Evolutionary conservation across 2,888 invertebrate species (phyloP).

Genomic region (Cheilosia scutellata): DNA sequence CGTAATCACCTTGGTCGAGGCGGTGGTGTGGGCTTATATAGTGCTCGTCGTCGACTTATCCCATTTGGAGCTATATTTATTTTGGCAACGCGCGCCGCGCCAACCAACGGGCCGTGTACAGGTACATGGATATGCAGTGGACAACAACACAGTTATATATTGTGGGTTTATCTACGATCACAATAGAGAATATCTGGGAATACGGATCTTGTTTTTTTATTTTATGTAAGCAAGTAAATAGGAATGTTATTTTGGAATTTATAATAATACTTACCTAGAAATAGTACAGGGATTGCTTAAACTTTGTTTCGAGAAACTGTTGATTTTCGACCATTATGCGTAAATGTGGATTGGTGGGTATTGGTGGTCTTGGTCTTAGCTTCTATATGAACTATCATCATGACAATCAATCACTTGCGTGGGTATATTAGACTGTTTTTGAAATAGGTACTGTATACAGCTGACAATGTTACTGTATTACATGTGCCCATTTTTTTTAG

Average conservation of each 20-base stretch:
- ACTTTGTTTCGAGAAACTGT: constrained; percentile 7
- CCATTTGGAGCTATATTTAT: constrained; percentile 16
- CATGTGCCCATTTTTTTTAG: too few relatives aligned
- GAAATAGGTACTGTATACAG: too few relatives aligned
- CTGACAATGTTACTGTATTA: too few relatives aligned
- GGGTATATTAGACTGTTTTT: too few relatives aligned
- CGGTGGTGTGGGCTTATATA: constrained; percentile 31
- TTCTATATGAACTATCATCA: too few relatives aligned
- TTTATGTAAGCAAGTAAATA: not conserved
- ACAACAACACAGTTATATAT: constrained; percentile 13
- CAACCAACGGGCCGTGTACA: not conserved
- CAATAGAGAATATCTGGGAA: constrained; percentile 2
- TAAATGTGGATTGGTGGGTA: constrained; percentile 1
- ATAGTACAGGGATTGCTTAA: not conserved
- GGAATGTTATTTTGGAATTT: constrained; percentile 7
- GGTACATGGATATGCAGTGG: constrained; percentile 33
- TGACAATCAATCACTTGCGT: too few relatives aligned
- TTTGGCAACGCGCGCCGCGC: not conserved
- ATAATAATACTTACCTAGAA: constrained; percentile 2
- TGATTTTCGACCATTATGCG: not conserved
- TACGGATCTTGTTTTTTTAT: not conserved
- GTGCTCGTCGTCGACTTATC: constrained; percentile 18
- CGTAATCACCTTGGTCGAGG: constrained; percentile 42
- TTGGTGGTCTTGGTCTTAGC: too few relatives aligned
- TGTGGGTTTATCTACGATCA: constrained; percentile 28